Percentiles rank a stretch among this genome's conserved stretches.
These are phyloP conservation scores for Eristalinus sepulchralis DNA, from an alignment of 2,888 invertebrate species.

Conservation along the genomic window DNA sequence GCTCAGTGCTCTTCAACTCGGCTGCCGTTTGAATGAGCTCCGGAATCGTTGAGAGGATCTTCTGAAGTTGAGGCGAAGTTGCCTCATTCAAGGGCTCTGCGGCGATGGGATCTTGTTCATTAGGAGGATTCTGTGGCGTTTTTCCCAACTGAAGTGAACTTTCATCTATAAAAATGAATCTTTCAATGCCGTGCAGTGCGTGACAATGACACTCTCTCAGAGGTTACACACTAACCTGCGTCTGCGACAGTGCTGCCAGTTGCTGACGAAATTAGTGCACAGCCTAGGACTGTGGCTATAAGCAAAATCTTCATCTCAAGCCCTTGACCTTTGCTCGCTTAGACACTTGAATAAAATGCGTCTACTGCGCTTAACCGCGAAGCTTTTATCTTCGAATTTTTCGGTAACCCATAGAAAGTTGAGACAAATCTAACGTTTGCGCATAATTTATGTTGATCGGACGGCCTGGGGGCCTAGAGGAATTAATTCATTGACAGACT, in stretches of 20 bases:
- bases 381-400: conserved; percentile 39
- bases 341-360: conserved; percentile 33
- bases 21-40: conserved; percentile 8
- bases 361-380: conserved; percentile 1
- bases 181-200: background rate
- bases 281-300: conserved; percentile 15
- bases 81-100: background rate
- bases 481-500: conserved; percentile 6
- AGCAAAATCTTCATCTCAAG: conserved; percentile 32
- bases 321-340: conserved; percentile 39
- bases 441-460: conserved; percentile 40
- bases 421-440: background rate
- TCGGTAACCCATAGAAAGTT: conserved; percentile 7
- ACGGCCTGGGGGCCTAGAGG: conserved; percentile 7
- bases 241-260: background rate
- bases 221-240: conserved; percentile 16
- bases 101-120: background rate
- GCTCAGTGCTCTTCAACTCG: background rate
- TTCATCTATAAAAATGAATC: conserved; percentile 16
- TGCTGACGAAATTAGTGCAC: conserved; percentile 23
- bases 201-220: background rate
- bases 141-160: background rate
- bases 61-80: background rate
- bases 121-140: background rate
- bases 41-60: background rate